A percentile compares a stretch with the other conserved stretches of the same genome.
phyloP scores from a whole-genome alignment of 2,113 vertebrate genomes.

The Prietella phreatophila region DNA sequence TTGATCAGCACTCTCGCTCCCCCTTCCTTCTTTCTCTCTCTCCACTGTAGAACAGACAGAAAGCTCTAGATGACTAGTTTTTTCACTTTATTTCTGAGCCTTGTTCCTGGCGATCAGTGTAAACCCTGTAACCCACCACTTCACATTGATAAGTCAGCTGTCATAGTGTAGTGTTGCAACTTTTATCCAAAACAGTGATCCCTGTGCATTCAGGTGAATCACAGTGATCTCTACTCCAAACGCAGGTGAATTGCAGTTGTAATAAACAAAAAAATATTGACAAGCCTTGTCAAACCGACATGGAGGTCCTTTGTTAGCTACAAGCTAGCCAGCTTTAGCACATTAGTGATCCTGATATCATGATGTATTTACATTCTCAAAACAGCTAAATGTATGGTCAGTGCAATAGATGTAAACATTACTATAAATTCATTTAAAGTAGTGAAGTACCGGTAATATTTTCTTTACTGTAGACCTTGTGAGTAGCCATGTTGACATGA shows the following conservation, averaged over 20 bases:
- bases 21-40: neutral
- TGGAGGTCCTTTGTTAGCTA: neutral
- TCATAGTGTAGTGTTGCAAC: neutral
- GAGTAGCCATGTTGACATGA: neutral
- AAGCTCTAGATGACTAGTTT: neutral
- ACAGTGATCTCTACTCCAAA: neutral
- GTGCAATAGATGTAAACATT: too few relatives aligned
- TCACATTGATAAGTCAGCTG: neutral
- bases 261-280: neutral
- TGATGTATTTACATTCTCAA: neutral
- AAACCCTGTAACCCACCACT: neutral
- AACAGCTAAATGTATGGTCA: too few relatives aligned
- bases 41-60: slow-evolving; percentile 25
- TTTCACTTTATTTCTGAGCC: neutral
- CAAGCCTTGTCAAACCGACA: neutral
- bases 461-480: neutral
- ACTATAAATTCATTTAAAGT: too few relatives aligned
- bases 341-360: neutral
- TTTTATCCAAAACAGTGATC: neutral
- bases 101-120: neutral
- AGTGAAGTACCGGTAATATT: neutral
- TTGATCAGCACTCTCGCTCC: slow-evolving; percentile 28
- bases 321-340: neutral
- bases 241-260: neutral
- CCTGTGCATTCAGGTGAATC: neutral